Evolutionary conservation across 2,888 invertebrate genomes (phyloP), one percentile per base, ranked within the genome.

Genomic region (Scelioninae gen. 1): DNA sequence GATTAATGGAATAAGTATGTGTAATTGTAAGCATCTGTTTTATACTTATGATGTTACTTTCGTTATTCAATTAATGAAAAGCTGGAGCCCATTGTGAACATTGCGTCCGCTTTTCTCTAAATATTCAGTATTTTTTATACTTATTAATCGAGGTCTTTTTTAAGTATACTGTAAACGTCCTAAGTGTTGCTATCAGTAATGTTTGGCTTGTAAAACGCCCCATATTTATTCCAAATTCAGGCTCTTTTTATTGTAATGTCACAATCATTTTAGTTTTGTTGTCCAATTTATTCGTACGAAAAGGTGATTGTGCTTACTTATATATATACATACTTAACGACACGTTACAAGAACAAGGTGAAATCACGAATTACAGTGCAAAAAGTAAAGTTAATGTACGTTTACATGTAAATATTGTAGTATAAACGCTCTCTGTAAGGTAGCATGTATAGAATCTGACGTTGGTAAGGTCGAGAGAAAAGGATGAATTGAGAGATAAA

Each of bases 381-480:
- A 65, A 53, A 31, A 62, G n/a, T 60, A 60, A 75, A 58, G 51
- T 63, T 80, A 31, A 69, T 71, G 49, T 74, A 82, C 75, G 74
- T 72, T 84, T 77, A 55, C 68, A 71, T 88, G 88, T 88, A 88
- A 85, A 88, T 88, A 88, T 84, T 88, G 87, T 87, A 89, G 88
- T 81, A 88, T 88, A 88, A 86, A 85, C 47, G 82, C 76, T 82
- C 85, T 84, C 82, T 81, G 77, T 77, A 66, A 76, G 40, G 72
- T 82, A 83, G 71, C 66, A 38, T 80, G 82, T 79, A 77, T 79
- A 83, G 84, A 74, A 74, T 80, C 47, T 45, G 29, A 53, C 47
- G 71, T 47, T 68, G 68, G 79, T 34, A n/a, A 38, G 68, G 72
- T 68, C 29, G 29, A 9, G 9, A 47, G 53, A n/a, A 65, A 56